phyloP scores from a whole-genome alignment of 2,888 invertebrate genomes.

The Helicoverpa assulta region DNA sequence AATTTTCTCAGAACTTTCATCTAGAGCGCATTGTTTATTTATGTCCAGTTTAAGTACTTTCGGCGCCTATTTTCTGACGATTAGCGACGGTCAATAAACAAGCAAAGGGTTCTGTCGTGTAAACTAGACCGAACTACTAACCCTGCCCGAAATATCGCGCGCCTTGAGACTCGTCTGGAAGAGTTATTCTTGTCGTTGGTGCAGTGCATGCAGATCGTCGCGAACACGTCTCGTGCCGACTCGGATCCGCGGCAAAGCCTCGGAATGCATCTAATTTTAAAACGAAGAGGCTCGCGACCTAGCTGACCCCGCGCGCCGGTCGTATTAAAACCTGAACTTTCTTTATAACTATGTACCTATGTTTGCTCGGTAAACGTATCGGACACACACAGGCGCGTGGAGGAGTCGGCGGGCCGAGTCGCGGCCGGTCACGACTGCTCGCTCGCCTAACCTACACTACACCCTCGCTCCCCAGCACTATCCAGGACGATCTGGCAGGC shows the following conservation, averaged over 20 bases:
- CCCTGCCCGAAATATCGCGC: slow-evolving; percentile 87
- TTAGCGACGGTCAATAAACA: slow-evolving; percentile 73
- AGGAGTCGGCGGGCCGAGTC: slow-evolving; percentile 74
- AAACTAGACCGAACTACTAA: slow-evolving; percentile 85
- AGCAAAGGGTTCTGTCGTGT: slow-evolving; percentile 69
- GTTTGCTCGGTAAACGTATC: slow-evolving; percentile 87
- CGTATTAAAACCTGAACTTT: slow-evolving; percentile 90
- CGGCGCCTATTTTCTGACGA: slow-evolving; percentile 67
- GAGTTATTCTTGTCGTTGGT: slow-evolving; percentile 82
- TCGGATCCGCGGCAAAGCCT: slow-evolving; percentile 81
- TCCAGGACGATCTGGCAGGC: slow-evolving; percentile 85
- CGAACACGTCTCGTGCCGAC: slow-evolving; percentile 80
- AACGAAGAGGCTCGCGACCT: slow-evolving; percentile 89
- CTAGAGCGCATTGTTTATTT: slow-evolving; percentile 67
- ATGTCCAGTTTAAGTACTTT: slow-evolving; percentile 65
- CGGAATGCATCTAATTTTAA: slow-evolving; percentile 90
- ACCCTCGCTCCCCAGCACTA: slow-evolving; percentile 79
- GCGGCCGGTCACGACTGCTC: slow-evolving; percentile 86
- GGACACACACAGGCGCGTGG: slow-evolving; percentile 84
- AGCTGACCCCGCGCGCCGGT: slow-evolving; percentile 87
- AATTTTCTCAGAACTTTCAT: slow-evolving; percentile 63
- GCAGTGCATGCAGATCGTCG: slow-evolving; percentile 77
- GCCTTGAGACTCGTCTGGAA: slow-evolving; percentile 80
- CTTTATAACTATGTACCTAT: slow-evolving; percentile 89
- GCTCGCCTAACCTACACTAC: slow-evolving; percentile 77